Percentiles rank a stretch among this genome's conserved stretches.
phyloP scores from a whole-genome alignment of 2,888 invertebrate genomes.

The Endotricha flammealis region DNA sequence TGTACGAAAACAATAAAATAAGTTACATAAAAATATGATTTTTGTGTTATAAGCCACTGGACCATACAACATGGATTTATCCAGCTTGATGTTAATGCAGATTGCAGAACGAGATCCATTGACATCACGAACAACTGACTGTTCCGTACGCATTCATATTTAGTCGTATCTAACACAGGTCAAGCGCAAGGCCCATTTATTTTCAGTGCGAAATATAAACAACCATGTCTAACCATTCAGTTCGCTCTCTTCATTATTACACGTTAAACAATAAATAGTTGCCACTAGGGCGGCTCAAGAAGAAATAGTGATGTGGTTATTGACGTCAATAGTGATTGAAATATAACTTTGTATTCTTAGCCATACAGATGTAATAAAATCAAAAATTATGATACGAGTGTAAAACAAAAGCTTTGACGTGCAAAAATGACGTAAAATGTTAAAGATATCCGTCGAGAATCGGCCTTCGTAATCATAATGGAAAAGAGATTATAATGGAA shows the following conservation, averaged over 20 bases:
- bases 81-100: no score
- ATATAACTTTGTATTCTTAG: background rate
- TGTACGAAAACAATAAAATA: background rate
- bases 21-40: no score
- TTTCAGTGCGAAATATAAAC: conserved; percentile 29
- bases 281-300: conserved; percentile 7
- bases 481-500: no score
- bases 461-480: no score
- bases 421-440: no score
- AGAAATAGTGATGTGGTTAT: background rate
- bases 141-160: conserved; percentile 3
- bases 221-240: conserved; percentile 16
- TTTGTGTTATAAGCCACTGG: no score
- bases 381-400: background rate
- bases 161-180: conserved; percentile 29
- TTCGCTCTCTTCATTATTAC: conserved; percentile 2
- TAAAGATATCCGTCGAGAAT: no score
- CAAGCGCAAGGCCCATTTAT: conserved; percentile 48
- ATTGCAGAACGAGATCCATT: no score
- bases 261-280: conserved; percentile 18
- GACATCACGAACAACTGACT: no score
- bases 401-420: background rate
- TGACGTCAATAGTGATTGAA: conserved; percentile 1
- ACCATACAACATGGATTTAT: no score
- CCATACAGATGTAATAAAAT: background rate